Base-by-base conservation (phyloP, 1,140 invertebrate genomes). In the Marisa cornuarietis region DNA sequence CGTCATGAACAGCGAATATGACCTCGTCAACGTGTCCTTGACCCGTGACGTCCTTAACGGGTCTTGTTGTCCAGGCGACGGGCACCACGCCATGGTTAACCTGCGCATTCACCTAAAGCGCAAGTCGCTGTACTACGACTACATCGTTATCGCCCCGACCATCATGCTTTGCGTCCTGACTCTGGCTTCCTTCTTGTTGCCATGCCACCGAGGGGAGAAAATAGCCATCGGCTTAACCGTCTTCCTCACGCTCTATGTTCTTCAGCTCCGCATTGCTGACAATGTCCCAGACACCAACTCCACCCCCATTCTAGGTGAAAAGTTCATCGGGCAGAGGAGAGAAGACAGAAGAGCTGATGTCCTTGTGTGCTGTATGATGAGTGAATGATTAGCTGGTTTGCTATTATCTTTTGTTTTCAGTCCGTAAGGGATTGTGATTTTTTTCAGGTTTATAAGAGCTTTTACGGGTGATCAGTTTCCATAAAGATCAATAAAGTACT, bases 281-380 rank as follows among this genome's bases (percentile, higher is more conserved):
- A 91, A 90, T 81, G 90, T 90, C 22, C 90, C 90, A 0, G 90
- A 90, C 69, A 90, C 90, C n/a, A 89, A 90, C 76, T 85, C 89
- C n/a, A 87, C 88, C 11, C 90, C 90, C 42, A 84, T 91, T 18
- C 82, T 91, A 77, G 89, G 90, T 90, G 85, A 79, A 81, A 5
- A 1, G 31, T 5, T 42, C 5, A 42, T 42, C 31, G 1, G 31
- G 31, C 31, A 42, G 1, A 42, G 31, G 6, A 42, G 6, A 4
- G 31, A 42, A 42, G 31, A 42, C 31, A 42, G 31, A 42, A 42
- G 31, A 6, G 31, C 31, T 42, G 31, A 42, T 42, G 31, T 42
- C 6, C 1, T 42, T 42, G 31, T 42, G 2, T 42, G 6, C 31
- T 42, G 31, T 0, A 42, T 42, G 31, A 42, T 42, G 31, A 42